Base-by-base conservation (phyloP, 2,888 invertebrate species). In the Lacanobia wlatinum region DNA sequence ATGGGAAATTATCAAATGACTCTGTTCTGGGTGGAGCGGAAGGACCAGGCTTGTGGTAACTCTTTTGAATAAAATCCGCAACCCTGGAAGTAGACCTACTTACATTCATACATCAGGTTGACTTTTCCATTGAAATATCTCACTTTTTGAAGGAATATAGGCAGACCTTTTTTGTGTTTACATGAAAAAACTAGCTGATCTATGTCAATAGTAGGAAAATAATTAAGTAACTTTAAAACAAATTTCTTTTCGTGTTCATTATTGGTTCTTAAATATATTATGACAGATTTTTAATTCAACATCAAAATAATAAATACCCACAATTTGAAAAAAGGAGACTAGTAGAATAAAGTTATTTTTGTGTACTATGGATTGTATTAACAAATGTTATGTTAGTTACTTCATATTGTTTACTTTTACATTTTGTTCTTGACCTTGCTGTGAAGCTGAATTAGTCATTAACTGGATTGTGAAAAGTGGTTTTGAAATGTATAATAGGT, bases 401-500 rank as follows among this genome's bases (percentile, higher is more conserved):
- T 76, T 40, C 53, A 50, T 48, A 55, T 28, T 72, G 61, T 78
- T 78, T 76, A 74, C 76, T 78, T 76, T 76, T 63, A 81, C 75
- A 76, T 73, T 71, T 59, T 80, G 71, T 63, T 78, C 67, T 59
- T 73, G 78, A 77, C 77, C 77, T 77, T 77, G 73, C 43, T 52
- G 18, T 28, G 34, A n/a, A 53, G 28, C 62, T 50, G n/a, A 63
- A 46, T n/a, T 46, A 34, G 4, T 38, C 43, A 55, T 21, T 59
- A 23, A 46, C 18, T 61, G 60, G 40, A 64, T 77, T 56, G 28
- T 14, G 38, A 28, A 52, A 64, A 65, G 55, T 38, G n/a, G 53
- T 71, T 43, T 53, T 18, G 8, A 48, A 60, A 53, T 50, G 18
- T 50, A 7, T 6, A 18, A 5, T 10, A 55, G 1, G 46, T 46